Evolutionary conservation across 2,888 invertebrate genomes (phyloP), one percentile per base, ranked within the genome.

Genomic region (Leuctra nigra): DNA sequence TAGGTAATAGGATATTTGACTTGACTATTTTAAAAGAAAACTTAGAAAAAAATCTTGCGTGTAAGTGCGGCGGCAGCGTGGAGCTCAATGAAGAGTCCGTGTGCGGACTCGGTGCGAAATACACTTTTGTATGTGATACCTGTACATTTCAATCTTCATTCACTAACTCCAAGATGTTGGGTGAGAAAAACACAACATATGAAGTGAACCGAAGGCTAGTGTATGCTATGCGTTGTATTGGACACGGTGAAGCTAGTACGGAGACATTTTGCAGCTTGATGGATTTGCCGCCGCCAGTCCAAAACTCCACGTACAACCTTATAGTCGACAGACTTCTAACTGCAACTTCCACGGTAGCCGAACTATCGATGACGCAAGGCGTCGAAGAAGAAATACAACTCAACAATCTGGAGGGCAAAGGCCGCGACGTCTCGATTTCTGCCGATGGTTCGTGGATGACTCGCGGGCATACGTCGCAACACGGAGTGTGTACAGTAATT

Each of bases 11-110:
- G 16, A 9, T 38, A 6, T 38, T 38, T 57, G 57, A 57, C 56
- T 59, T 63, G 56, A 54, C 50, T 53, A 60, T 62, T 65, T 68
- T 65, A 68, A 67, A 67, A 67, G 66, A 66, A 65, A 66, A 66
- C 65, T 62, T 59, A 64, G 23, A 25, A 14, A 24, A 7, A 18
- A 1, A 52, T 23, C 35, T 55, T 33, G n/a, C 6, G 13, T 55
- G 55, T 33, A 53, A 55, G 23, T 36, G 55, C 35, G 56, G 56
- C 23, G 56, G 56, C 4, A 20, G 13, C n/a, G 36, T 56, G 16
- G 14, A n/a, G 16, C 13, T 56, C 16, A 2, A 23, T 13, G 56
- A 53, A 52, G 38, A 52, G 3, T 29, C 22, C 2, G 22, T 53
- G 23, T 14, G 29, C 25, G 56, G 56, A 20, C 22, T 56, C 25